These are phyloP conservation scores for Drosophila kuntzei DNA, from an alignment of 2,888 invertebrate genomes.

Conservation along the genomic window DNA sequence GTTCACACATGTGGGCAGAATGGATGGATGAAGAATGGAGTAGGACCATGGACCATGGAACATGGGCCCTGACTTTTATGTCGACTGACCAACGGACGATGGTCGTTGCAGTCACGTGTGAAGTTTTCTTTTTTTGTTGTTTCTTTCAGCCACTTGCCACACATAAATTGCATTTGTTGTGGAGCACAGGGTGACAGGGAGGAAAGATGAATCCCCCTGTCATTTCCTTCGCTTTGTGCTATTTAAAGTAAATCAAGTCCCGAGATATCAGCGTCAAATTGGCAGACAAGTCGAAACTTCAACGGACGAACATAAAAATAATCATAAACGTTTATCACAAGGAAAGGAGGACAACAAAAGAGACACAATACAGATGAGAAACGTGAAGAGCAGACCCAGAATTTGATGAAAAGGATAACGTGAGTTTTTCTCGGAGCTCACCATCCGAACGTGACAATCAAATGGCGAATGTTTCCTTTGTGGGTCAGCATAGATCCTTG, in stretches of 20 bases:
- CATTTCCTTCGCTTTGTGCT: conserved; percentile 30
- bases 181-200: not conserved
- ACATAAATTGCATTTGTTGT: conserved; percentile 62
- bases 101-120: conserved; percentile 73
- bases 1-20: conserved; percentile 72
- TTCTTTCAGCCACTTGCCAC: conserved; percentile 21
- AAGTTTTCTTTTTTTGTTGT: conserved; percentile 28
- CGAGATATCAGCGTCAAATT: conserved; percentile 70
- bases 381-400: conserved; percentile 20
- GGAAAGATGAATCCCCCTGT: not conserved
- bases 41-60: not conserved
- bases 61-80: conserved; percentile 45
- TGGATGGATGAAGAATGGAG: conserved; percentile 17
- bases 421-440: conserved; percentile 29
- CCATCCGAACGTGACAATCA: conserved; percentile 51
- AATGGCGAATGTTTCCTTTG: conserved; percentile 29
- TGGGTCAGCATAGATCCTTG: conserved; percentile 53
- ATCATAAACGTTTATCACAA: conserved; percentile 78
- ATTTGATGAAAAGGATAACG: conserved; percentile 73
- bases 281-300: conserved; percentile 65
- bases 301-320: conserved; percentile 69
- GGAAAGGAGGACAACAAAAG: conserved; percentile 46
- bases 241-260: conserved; percentile 77
- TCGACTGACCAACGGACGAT: conserved; percentile 51
- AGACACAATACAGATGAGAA: conserved; percentile 13